phyloP scores from a whole-genome alignment of 2,113 vertebrate species.

The Tichodroma muraria region DNA sequence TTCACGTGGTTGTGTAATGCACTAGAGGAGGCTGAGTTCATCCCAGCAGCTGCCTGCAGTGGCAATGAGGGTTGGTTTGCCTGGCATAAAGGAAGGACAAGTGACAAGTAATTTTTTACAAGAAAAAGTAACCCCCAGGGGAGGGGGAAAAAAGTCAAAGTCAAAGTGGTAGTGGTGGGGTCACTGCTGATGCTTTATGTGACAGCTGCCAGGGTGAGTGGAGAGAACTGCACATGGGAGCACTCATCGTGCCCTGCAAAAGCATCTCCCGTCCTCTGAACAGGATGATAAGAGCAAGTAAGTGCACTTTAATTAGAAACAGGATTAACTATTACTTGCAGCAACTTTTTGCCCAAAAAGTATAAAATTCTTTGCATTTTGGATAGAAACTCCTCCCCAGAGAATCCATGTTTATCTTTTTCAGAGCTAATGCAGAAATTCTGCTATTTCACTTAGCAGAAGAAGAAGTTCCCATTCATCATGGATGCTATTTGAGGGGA shows the following conservation, averaged over 20 bases:
- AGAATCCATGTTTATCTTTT: background rate
- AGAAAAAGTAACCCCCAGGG: background rate
- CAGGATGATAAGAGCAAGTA: background rate
- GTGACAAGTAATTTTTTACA: background rate
- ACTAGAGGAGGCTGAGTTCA: background rate
- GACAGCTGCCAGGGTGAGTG: background rate
- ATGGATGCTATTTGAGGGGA: background rate
- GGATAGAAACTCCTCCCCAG: background rate
- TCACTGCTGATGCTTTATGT: background rate
- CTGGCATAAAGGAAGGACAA: background rate
- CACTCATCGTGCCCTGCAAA: background rate
- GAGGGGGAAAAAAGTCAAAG: background rate
- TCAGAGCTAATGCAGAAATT: background rate
- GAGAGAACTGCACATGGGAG: background rate
- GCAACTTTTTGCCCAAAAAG: background rate
- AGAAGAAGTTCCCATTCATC: fast-evolving
- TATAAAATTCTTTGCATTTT: background rate
- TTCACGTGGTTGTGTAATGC: background rate
- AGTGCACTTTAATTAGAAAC: background rate
- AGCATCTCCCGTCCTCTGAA: background rate
- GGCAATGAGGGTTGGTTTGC: background rate
- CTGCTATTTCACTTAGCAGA: background rate
- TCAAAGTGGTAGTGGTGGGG: background rate
- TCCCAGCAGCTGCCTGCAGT: background rate
- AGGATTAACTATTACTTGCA: background rate